Percentiles rank a stretch among this genome's conserved stretches.
phyloP scores from a whole-genome alignment of 2,113 vertebrate genomes.

The Emydocephalus ijimae region DNA sequence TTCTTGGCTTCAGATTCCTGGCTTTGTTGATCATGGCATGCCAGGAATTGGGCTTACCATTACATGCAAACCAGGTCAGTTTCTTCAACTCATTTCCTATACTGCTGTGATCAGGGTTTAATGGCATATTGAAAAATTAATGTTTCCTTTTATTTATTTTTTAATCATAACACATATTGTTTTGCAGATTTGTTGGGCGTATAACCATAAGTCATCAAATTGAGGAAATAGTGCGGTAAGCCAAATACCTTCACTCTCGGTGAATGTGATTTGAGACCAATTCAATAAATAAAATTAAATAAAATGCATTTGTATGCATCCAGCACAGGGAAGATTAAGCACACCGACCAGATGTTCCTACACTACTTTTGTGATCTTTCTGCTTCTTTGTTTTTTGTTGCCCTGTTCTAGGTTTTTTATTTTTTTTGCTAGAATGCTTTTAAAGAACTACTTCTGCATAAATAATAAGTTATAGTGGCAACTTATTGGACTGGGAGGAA shows the following conservation, averaged over 20 bases:
- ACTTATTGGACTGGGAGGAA: background rate
- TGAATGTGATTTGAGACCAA: background rate
- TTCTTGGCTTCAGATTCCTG: background rate
- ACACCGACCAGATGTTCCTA: background rate
- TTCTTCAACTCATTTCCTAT: background rate
- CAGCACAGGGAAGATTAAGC: background rate
- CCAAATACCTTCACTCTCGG: background rate
- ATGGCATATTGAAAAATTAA: background rate
- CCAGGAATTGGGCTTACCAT: background rate
- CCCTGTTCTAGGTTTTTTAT: background rate
- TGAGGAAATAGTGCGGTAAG: constrained; percentile 93
- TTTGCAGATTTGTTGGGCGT: constrained; percentile 88
- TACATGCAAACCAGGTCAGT: background rate
- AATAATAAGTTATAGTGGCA: background rate
- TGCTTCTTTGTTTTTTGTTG: background rate
- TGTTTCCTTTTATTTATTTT: background rate
- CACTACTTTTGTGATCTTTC: background rate
- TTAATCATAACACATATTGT: constrained; percentile 29
- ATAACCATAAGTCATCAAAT: constrained; percentile 86
- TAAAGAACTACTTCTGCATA: background rate
- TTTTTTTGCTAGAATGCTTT: background rate
- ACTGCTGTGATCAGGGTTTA: background rate
- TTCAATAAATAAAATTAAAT: background rate
- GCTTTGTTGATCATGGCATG: background rate
- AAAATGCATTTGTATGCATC: background rate